phyloP scores from a whole-genome alignment of 2,113 vertebrate species.

The Pelmatolapia mariae region DNA sequence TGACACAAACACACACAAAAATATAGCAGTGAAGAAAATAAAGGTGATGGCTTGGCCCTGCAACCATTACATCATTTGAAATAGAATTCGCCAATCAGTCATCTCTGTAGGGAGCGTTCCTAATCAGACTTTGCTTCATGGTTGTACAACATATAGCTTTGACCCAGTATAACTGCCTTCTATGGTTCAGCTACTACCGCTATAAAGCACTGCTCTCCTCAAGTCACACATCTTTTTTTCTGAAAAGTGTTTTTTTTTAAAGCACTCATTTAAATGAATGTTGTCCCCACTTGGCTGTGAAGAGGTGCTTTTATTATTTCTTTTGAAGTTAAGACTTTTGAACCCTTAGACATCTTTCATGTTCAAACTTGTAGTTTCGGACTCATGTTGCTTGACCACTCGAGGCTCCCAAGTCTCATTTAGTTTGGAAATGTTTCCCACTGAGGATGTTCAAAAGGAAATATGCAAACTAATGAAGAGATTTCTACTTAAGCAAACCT shows the following conservation, averaged over 20 bases:
- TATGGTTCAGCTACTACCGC: not conserved
- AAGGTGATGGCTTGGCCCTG: not conserved
- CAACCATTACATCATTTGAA: slow-evolving; percentile 32
- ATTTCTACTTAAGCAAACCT: not conserved
- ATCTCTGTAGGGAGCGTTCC: not conserved
- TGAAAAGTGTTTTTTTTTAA: not conserved
- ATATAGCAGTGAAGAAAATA: not conserved
- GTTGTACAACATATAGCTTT: not conserved
- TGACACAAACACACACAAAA: not conserved
- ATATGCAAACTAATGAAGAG: not conserved
- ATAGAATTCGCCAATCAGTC: slow-evolving; percentile 2
- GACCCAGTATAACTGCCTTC: not conserved
- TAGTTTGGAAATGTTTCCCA: not conserved
- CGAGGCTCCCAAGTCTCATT: not conserved
- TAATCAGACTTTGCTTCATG: not conserved
- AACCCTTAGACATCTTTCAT: not conserved
- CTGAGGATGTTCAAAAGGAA: not conserved
- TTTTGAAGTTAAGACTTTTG: not conserved
- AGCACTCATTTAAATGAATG: not conserved
- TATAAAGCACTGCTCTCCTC: not conserved
- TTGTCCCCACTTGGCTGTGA: not conserved
- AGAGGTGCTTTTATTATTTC: not conserved
- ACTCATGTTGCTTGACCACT: not conserved
- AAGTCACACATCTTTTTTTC: not conserved
- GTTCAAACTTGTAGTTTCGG: not conserved